Conservation (phyloP, 2,888 invertebrate species). For the Desoria tigrina region DNA sequence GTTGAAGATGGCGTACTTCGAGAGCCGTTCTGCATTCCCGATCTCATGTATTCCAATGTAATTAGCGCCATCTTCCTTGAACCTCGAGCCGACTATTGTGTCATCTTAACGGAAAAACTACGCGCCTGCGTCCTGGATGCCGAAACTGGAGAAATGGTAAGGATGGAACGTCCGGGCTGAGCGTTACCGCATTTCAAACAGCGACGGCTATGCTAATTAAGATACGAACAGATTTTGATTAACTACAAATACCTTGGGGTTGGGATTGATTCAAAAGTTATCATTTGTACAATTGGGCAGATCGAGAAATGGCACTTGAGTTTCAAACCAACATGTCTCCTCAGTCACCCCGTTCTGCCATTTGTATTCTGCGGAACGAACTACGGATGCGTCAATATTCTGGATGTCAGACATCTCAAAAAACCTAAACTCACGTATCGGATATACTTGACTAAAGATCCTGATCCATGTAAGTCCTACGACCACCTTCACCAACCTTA, state of each 20-base stretch:
- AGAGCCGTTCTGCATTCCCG: constrained; percentile 33
- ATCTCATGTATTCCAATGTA: constrained; percentile 41
- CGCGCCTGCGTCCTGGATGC: constrained; percentile 36
- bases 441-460: constrained; percentile 32
- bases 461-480: constrained; percentile 27
- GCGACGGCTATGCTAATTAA: neutral
- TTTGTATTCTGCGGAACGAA: constrained; percentile 45
- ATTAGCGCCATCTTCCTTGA: constrained; percentile 40
- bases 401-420: constrained; percentile 41
- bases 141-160: constrained; percentile 36
- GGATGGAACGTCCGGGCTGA: neutral
- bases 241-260: too few relatives aligned
- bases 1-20: constrained; percentile 36
- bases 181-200: constrained; percentile 6
- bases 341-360: constrained; percentile 43
- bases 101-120: constrained; percentile 38
- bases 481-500: too few relatives aligned
- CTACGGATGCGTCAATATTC: constrained; percentile 43
- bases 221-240: too few relatives aligned
- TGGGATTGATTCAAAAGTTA: too few relatives aligned
- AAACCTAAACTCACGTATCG: constrained; percentile 42
- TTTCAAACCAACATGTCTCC: constrained; percentile 34
- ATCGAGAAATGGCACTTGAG: constrained; percentile 43
- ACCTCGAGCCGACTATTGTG: constrained; percentile 40
- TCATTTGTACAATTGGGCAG: too few relatives aligned